A percentile compares a stretch with the other conserved stretches of the same genome.
These are phyloP conservation scores for Dendrocopos noguchii DNA, from an alignment of 2,113 vertebrate genomes.

Conservation along the genomic window DNA sequence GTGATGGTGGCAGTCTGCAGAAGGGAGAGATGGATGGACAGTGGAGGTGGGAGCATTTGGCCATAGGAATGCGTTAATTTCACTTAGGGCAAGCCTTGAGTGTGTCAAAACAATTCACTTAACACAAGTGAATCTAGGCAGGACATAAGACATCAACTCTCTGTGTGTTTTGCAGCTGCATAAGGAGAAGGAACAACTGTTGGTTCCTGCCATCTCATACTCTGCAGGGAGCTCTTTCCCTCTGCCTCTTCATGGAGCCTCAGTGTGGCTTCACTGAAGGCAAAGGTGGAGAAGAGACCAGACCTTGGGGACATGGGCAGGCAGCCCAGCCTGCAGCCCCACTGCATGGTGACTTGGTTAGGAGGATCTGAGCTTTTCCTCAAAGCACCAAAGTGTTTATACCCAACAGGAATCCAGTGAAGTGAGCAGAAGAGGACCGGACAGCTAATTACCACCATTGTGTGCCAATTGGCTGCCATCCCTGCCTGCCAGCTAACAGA, in stretches of 20 bases:
- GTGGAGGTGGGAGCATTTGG: neutral
- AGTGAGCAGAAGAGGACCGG: neutral
- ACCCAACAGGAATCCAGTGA: neutral
- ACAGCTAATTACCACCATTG: slow-evolving; percentile 57
- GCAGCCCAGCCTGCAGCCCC: neutral
- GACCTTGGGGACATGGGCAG: neutral
- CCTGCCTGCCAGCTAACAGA: slow-evolving; percentile 43
- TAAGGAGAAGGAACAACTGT: neutral
- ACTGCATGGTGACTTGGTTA: neutral
- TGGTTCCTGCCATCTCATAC: neutral
- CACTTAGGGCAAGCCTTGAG: neutral
- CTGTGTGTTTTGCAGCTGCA: neutral
- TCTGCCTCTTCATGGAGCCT: neutral
- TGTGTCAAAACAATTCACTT: neutral
- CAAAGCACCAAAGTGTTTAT: neutral
- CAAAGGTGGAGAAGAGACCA: neutral
- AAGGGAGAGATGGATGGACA: neutral
- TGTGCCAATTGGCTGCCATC: slow-evolving; percentile 38
- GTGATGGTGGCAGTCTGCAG: neutral
- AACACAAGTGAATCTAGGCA: neutral
- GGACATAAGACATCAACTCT: neutral
- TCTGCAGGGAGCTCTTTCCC: neutral
- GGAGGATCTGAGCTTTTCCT: neutral
- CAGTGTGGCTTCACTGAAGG: rapidly evolving
- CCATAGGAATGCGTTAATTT: neutral